Conservation (phyloP, 2,797 vertebrate species). For the Hirundo rustica region DNA sequence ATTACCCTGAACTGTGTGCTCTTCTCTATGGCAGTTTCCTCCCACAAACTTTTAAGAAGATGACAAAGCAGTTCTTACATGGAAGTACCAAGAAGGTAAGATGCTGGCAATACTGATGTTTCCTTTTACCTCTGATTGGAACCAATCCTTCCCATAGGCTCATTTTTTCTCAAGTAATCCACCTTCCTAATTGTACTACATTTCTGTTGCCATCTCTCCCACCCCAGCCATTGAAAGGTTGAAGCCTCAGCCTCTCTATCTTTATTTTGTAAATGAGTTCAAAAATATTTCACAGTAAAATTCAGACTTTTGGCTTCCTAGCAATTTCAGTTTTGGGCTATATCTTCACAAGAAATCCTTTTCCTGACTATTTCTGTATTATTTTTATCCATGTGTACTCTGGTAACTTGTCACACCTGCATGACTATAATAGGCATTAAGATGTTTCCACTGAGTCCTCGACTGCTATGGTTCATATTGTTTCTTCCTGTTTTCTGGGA, state of each 20-base stretch:
- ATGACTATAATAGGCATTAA: neutral
- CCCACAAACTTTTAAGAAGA: neutral
- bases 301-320: neutral
- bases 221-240: neutral
- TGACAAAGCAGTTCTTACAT: neutral
- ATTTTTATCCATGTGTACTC: neutral
- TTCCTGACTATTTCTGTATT: neutral
- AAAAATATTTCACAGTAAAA: neutral
- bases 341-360: neutral
- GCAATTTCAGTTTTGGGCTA: neutral
- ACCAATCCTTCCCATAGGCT: neutral
- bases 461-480: neutral
- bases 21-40: neutral
- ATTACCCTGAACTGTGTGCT: neutral
- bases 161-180: neutral
- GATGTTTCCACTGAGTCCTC: neutral
- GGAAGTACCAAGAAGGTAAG: neutral
- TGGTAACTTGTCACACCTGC: neutral
- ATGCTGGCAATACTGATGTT: neutral
- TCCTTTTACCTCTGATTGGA: neutral
- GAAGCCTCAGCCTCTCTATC: neutral
- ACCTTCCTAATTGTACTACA: neutral
- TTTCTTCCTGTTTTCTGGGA: neutral
- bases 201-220: neutral
- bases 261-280: neutral